A percentile compares a stretch with the other conserved stretches of the same genome.
Conservation (phyloP, 1,140 invertebrate genomes). For the Drosophila subobscura region DNA sequence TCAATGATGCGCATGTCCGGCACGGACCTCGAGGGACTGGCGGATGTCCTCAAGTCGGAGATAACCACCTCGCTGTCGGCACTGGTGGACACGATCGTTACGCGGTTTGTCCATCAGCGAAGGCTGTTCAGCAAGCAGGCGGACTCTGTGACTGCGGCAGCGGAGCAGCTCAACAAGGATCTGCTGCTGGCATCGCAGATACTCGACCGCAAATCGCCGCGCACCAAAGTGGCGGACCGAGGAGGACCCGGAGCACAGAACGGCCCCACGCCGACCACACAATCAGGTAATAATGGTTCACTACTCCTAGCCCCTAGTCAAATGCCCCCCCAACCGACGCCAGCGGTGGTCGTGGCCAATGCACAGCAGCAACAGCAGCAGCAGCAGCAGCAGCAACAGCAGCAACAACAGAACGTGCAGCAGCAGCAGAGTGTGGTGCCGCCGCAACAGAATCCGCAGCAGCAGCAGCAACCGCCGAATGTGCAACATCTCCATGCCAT, state of each 20-base stretch:
- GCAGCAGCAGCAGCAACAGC: constrained; percentile 45
- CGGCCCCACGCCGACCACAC: constrained; percentile 83
- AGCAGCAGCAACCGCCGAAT: constrained; percentile 50
- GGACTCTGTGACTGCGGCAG: constrained; percentile 89
- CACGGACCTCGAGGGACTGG: constrained; percentile 92
- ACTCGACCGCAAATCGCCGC: constrained; percentile 92
- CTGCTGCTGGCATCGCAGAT: constrained; percentile 90
- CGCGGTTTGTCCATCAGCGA: constrained; percentile 92
- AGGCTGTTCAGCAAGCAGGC: constrained; percentile 90
- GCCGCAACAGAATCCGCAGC: constrained; percentile 46
- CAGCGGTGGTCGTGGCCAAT: constrained; percentile 30
- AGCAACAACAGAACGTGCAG: constrained; percentile 40
- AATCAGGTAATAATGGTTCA: constrained; percentile 86
- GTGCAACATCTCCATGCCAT: constrained; percentile 9
- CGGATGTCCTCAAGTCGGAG: constrained; percentile 94
- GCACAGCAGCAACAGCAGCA: constrained; percentile 62
- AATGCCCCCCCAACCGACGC: constrained; percentile 64
- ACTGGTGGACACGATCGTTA: constrained; percentile 94
- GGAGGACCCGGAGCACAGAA: constrained; percentile 84
- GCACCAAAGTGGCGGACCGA: constrained; percentile 91
- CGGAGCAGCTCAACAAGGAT: constrained; percentile 92
- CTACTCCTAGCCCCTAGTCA: constrained; percentile 83
- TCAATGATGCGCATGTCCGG: constrained; percentile 87
- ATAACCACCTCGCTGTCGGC: constrained; percentile 92
- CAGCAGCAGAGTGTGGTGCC: constrained; percentile 45